Conservation (phyloP, 2,113 vertebrate species). For the Cathartes aura region DNA sequence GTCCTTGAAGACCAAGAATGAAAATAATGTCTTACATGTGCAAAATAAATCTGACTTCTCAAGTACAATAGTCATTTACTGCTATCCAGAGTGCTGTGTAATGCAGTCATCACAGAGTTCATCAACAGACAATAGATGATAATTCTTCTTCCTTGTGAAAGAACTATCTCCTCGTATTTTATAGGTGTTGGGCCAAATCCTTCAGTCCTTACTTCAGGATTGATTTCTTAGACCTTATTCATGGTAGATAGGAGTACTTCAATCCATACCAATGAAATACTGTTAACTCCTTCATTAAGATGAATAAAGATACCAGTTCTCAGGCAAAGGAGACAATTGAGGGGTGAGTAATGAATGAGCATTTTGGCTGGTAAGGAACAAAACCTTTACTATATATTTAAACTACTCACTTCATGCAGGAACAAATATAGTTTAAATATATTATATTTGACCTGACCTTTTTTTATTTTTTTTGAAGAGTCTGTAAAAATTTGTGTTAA, state of each 20-base stretch:
- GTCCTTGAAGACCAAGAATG: conserved; percentile 48
- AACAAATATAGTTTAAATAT: neutral
- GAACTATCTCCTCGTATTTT: conserved; percentile 38
- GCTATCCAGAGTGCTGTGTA: conserved; percentile 42
- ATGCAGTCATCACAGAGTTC: conserved; percentile 39
- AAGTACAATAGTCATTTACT: conserved; percentile 58
- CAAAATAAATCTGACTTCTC: conserved; percentile 64
- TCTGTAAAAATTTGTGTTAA: neutral
- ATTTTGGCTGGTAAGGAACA: neutral
- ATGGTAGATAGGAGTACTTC: neutral
- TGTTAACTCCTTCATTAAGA: neutral
- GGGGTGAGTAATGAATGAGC: neutral
- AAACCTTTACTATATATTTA: neutral
- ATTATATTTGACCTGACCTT: neutral
- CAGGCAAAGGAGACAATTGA: neutral
- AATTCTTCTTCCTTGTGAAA: conserved; percentile 33
- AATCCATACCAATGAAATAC: neutral
- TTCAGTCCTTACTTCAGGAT: neutral
- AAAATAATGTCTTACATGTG: conserved; percentile 59
- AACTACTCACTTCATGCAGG: neutral
- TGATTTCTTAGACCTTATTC: neutral
- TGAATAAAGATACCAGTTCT: neutral
- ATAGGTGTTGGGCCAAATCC: neutral
- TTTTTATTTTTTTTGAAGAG: neutral
- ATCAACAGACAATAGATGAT: conserved; percentile 43